Evolutionary conservation across 2,888 invertebrate genomes (phyloP).

Genomic region (Frankliniella fusca): DNA sequence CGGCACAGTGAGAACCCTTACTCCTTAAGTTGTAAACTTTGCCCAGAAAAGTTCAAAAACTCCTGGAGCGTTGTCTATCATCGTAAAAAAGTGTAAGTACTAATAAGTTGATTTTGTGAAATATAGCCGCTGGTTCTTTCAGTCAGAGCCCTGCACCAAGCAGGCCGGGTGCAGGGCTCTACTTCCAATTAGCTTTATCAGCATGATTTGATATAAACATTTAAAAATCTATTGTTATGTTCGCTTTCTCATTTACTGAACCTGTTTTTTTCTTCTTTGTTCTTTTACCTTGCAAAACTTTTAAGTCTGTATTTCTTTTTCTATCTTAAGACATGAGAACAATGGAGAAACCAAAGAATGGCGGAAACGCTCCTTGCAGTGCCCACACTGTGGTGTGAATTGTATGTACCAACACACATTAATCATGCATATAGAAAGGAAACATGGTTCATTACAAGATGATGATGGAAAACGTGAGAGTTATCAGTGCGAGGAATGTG

Average conservation of each 20-base stretch:
- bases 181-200: too few relatives aligned
- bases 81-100: background rate
- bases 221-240: too few relatives aligned
- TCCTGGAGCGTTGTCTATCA: conserved; percentile 7
- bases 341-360: background rate
- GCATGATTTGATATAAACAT: too few relatives aligned
- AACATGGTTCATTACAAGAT: background rate
- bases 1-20: conserved; percentile 6
- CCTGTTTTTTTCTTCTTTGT: too few relatives aligned
- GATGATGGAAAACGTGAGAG: conserved; percentile 2
- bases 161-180: too few relatives aligned
- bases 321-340: background rate
- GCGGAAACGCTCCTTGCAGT: conserved; percentile 4
- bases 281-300: too few relatives aligned
- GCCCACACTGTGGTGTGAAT: background rate
- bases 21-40: background rate
- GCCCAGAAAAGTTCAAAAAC: conserved; percentile 1
- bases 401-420: background rate
- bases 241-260: too few relatives aligned
- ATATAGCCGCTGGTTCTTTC: too few relatives aligned
- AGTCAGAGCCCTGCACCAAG: too few relatives aligned
- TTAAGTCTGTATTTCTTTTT: background rate
- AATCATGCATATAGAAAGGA: background rate
- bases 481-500: conserved; percentile 6
- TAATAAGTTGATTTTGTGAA: background rate